Evolutionary conservation across 2,888 invertebrate species (phyloP), one percentile per base, ranked within the genome.

Genomic region (Philopedon plagiatum): DNA sequence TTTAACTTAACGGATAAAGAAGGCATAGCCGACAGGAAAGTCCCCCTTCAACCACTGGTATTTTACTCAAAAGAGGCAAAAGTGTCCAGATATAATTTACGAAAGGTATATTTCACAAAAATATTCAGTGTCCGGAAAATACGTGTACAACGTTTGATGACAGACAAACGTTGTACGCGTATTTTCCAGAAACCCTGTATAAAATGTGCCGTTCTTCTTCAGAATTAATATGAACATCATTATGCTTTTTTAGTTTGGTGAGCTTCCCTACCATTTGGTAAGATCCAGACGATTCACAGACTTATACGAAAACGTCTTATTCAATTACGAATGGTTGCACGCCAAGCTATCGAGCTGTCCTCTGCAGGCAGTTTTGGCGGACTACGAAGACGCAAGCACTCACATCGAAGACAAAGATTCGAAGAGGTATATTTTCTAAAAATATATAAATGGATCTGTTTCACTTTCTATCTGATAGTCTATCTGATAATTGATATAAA

Each of bases 301-400:
- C 84, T 87, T 99, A 13, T 96, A 96, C 82, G 92, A 93, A 44
- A 91, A 97, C 81, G 98, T 98, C 0, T 88, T 99, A 0, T 99
- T 99, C 86, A 98, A 98, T 86, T 99, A 98, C 84, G 94, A 96
- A 81, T 99, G 98, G 97, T 88, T 99, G 0, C 97, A 98, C 83
- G 97, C 98, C 0, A 99, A 99, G 83, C 88, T 98, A 0, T 94
- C 94, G 77, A 96, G 97, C 80, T 98, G 98, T 83, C 98, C 99
- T 0, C 88, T 99, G 11, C 98, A 98, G 85, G 94, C 97, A 0
- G 94, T 98, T 0, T 87, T 99, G 5, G 94, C 96, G 4, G 99
- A 99, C 85, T 98, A 97, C 81, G 98, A 99, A 85, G 98, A 99
- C 82, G 94, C 97, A 0, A 93, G 93, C 73, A 87, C 86, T 5